Evolutionary conservation across 2,113 vertebrate genomes (phyloP), one percentile per base, ranked within the genome.

Genomic region (Pao palembangensis): DNA sequence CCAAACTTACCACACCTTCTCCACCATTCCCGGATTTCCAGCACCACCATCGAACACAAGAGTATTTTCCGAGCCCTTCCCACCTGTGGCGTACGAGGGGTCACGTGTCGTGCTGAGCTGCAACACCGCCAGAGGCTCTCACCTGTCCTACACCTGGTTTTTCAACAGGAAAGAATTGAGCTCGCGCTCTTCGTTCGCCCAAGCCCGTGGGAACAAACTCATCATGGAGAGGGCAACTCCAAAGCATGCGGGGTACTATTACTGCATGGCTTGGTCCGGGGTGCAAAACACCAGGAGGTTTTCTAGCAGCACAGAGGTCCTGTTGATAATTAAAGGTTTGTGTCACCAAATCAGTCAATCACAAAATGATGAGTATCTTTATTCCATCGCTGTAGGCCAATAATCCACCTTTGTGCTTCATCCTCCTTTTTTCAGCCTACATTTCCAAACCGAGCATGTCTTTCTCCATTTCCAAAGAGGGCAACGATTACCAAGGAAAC

Each of bases 71-170:
- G 78, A 85, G 0, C 89, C 88, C 6, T 73, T 38, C 31, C 89
- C 87, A 0, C 73, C 89, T 0, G 51, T 74, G 17, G 54, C 64
- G 4, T 89, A 81, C 0, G 88, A 90, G 69, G 88, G 85, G 1
- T 80, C 80, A 0, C 46, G 13, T 17, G 18, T 92, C 3, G n/a
- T 58, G 18, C 77, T 92, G 59, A 69, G 47, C 60, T 92, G 91
- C 57, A 43, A 64, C 0, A 84, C 59, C 20, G 42, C 28, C 43
- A 67, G 2, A 18, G 91, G 90, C 2, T 85, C 89, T 43, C 77
- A 89, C 64, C 86, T 91, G 14, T 78, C 61, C 71, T 92, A 85
- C 71, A 75, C 28, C 4, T 92, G 90, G 90, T 85, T 84, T 67
- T 85, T 84, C 66, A 82, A 91, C 71, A 65, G 43, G 38, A 80